Evolutionary conservation across 2,888 invertebrate species (phyloP).

Genomic region (Proisotoma minuta): DNA sequence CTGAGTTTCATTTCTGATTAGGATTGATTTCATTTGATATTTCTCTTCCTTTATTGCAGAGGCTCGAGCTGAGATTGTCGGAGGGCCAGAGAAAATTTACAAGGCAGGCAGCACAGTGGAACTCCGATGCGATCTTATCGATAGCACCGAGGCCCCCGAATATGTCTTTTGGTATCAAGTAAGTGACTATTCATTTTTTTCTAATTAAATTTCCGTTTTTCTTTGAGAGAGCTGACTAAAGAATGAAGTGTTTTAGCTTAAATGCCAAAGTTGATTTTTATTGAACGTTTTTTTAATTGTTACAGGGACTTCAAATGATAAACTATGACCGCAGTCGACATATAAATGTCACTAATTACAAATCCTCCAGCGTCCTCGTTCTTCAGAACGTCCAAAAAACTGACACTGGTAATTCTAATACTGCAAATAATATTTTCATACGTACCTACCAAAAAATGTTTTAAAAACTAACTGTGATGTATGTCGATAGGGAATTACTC

Average conservation of each 20-base stretch:
- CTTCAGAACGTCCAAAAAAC: constrained; percentile 56
- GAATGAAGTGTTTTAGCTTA: not conserved
- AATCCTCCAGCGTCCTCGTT: constrained; percentile 55
- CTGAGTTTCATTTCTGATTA: constrained; percentile 7
- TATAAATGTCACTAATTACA: constrained; percentile 78
- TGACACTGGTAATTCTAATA: constrained; percentile 52
- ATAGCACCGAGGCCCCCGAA: constrained; percentile 50
- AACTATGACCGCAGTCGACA: constrained; percentile 72
- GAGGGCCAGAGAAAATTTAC: constrained; percentile 52
- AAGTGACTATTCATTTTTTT: constrained; percentile 15
- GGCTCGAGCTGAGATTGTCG: constrained; percentile 50
- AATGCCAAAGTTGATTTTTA: not conserved
- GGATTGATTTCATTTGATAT: constrained; percentile 11
- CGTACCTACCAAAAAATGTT: not conserved
- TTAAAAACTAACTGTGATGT: not conserved
- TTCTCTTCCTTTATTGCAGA: constrained; percentile 44
- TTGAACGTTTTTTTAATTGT: constrained; percentile 19
- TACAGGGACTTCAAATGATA: constrained; percentile 66
- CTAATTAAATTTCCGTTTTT: constrained; percentile 1
- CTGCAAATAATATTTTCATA: not conserved
- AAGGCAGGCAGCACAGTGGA: constrained; percentile 52
- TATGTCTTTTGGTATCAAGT: constrained; percentile 54
- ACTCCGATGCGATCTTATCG: constrained; percentile 50
- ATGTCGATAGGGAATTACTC: constrained; percentile 64
- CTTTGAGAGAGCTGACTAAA: not conserved